Evolutionary conservation across 2,113 vertebrate genomes (phyloP).

Genomic region (Amblyornis subalaris): DNA sequence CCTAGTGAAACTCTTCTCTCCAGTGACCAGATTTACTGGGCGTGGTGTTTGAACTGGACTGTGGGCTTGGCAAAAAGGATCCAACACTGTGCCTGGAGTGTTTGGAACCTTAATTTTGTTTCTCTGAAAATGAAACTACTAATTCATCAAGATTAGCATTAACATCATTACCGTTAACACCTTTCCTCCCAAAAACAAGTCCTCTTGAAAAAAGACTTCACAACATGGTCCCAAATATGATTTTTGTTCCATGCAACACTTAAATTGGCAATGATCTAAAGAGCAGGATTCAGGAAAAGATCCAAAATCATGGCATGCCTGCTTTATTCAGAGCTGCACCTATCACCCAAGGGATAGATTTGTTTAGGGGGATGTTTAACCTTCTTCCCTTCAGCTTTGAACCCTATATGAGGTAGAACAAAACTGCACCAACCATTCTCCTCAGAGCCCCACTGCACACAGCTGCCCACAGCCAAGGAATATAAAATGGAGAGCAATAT

Average conservation of each 20-base stretch:
- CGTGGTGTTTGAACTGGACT: background rate
- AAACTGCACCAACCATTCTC: rapidly evolving
- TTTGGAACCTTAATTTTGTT: background rate
- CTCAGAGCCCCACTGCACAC: background rate
- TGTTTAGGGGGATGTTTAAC: rapidly evolving
- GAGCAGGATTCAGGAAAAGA: background rate
- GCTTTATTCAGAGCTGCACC: background rate
- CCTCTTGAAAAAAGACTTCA: background rate
- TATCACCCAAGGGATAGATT: background rate
- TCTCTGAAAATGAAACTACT: background rate
- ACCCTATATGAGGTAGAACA: rapidly evolving
- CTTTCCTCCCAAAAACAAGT: background rate
- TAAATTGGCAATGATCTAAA: background rate
- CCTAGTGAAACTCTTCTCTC: background rate
- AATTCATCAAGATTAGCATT: background rate
- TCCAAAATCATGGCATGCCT: background rate
- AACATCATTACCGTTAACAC: background rate
- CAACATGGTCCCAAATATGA: background rate
- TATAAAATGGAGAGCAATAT: background rate
- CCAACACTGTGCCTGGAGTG: background rate
- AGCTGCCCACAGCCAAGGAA: background rate
- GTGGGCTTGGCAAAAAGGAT: background rate
- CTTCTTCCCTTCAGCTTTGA: background rate
- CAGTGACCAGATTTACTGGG: background rate
- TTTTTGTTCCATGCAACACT: background rate